Evolutionary conservation across 2,888 invertebrate species (phyloP).

Genomic region (Eubasilissa splendida): DNA sequence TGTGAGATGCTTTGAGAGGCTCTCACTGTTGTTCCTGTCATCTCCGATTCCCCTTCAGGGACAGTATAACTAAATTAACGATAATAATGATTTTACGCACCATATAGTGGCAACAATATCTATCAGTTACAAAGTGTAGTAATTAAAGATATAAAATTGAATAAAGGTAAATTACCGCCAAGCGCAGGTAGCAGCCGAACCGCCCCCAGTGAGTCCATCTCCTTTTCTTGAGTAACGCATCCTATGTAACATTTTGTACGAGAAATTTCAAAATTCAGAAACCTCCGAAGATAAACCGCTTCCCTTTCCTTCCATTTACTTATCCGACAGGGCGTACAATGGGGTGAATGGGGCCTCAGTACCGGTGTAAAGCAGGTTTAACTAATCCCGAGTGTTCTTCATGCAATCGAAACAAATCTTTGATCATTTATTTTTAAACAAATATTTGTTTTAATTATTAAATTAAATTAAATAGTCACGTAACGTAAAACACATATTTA

Average conservation of each 20-base stretch:
- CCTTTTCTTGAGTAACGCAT: slow-evolving; percentile 46
- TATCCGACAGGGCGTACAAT: slow-evolving; percentile 40
- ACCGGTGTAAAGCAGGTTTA: slow-evolving; percentile 27
- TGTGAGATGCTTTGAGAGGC: no score
- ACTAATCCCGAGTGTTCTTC: slow-evolving; percentile 18
- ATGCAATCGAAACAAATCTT: neutral
- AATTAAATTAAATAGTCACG: no score
- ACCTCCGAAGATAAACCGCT: slow-evolving; percentile 56
- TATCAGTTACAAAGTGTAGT: neutral
- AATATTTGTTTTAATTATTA: no score
- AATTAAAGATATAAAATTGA: neutral
- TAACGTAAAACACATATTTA: no score
- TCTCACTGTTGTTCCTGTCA: no score
- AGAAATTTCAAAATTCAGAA: slow-evolving; percentile 52
- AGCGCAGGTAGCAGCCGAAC: slow-evolving; percentile 13
- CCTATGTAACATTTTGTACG: slow-evolving; percentile 47
- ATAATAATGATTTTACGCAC: no score
- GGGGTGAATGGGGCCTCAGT: slow-evolving; percentile 26
- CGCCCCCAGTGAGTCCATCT: slow-evolving; percentile 36
- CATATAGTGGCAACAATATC: no score
- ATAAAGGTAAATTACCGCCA: neutral
- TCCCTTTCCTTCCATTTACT: slow-evolving; percentile 55
- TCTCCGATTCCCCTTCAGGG: no score
- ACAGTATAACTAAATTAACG: no score
- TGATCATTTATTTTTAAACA: no score